Evolutionary conservation across 2,113 vertebrate genomes (phyloP), one percentile per base, ranked within the genome.

Genomic region (Epinephelus lanceolatus): DNA sequence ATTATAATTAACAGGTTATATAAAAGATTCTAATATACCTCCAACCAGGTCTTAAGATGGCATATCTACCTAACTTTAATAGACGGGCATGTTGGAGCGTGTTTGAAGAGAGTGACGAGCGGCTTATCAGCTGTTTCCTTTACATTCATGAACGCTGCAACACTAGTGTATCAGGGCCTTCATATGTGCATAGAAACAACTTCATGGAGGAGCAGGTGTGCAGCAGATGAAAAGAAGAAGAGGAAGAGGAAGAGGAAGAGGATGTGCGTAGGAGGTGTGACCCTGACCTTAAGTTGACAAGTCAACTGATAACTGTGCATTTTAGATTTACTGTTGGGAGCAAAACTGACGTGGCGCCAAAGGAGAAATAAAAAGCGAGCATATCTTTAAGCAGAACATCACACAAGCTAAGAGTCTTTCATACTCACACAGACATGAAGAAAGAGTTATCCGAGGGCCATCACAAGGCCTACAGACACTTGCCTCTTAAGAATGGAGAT

Each of bases 371-470:
- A 33, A 70, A 72, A 33, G 13, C 4, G n/a, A 68, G 25, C 47
- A 69, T 19, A 11, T 60, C 56, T 21, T 69, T n/a, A 21, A 73
- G 45, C 56, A 47, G 25, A 37, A 69, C 42, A 15, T 76, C 52
- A 51, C n/a, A 19, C 47, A 49, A 15, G 76, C 47, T 70, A 2
- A 13, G 61, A 25, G 45, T 27, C 42, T 40, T 15, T 65, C 33
- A 21, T 23, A 40, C 25, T 8, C 42, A 71, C 42, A 69, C 25
- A 42, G 4, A 65, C 51, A 19, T 69, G n/a, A 71, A 51, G 49
- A 63, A 52, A 51, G 73, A 88, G 83, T 88, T 86, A 91, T 91
- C 87, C 17, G 15, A 1, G 30, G 84, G 81, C 81, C 91, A 91
- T 91, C 86, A 42, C 37, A 83, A 57, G 73, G 68, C 89, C 88